Conservation (phyloP, 2,888 invertebrate species). For the Aphidius colemani region DNA sequence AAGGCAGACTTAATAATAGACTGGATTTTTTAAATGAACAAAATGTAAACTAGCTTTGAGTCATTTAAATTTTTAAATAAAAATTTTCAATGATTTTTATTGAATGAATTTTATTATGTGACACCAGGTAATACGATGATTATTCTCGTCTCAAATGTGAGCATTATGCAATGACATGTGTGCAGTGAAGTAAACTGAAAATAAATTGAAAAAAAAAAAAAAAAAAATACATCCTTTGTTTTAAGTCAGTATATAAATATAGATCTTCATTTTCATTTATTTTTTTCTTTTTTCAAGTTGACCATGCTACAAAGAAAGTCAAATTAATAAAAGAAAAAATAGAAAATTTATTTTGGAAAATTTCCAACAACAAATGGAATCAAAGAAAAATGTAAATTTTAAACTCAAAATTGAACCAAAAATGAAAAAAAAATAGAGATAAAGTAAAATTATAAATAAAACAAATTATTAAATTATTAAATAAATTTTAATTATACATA, state of each 20-base stretch:
- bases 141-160: slow-evolving; percentile 38
- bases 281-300: no score
- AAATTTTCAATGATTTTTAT: no score
- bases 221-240: slow-evolving; percentile 5
- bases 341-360: no score
- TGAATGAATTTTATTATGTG: not conserved
- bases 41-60: no score
- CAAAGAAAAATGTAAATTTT: no score
- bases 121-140: slow-evolving; percentile 40
- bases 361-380: no score
- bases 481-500: not conserved
- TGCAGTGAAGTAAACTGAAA: slow-evolving; percentile 10
- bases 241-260: not conserved
- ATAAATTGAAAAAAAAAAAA: not conserved
- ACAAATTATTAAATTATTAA: not conserved
- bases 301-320: no score
- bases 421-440: not conserved
- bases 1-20: no score
- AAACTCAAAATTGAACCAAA: no score
- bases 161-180: slow-evolving; percentile 14
- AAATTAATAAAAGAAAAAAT: no score
- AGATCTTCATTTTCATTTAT: not conserved
- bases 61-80: no score
- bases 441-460: not conserved
- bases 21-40: no score